Evolutionary conservation across 2,113 vertebrate species (phyloP).

Genomic region (Willisornis vidua): DNA sequence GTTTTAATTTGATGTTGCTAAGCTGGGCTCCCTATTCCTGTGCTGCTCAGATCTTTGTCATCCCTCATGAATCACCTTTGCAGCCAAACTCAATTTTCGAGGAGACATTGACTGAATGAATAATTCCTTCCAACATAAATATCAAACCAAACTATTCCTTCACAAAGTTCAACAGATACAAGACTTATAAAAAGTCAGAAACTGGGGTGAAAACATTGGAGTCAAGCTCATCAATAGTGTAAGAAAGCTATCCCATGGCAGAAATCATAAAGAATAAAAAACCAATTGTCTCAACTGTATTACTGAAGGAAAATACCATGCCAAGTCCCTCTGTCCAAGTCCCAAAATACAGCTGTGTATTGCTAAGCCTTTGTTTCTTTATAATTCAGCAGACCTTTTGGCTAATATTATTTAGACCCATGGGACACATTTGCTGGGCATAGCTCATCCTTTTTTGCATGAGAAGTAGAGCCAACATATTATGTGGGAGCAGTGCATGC

Average conservation of each 20-base stretch:
- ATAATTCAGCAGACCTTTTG: neutral
- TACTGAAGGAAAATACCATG: neutral
- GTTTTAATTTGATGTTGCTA: neutral
- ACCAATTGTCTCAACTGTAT: neutral
- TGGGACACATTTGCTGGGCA: neutral
- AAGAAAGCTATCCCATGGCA: neutral
- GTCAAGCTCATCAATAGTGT: neutral
- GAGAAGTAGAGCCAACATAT: neutral
- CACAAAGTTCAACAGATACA: neutral
- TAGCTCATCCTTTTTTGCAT: neutral
- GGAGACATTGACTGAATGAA: neutral
- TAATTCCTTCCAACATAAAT: neutral
- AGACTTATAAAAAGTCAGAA: neutral
- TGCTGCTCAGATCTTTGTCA: neutral
- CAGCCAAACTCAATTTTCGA: neutral
- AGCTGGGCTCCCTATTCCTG: neutral
- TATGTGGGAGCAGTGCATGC: neutral
- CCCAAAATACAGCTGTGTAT: neutral
- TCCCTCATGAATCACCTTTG: neutral
- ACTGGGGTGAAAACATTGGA: neutral
- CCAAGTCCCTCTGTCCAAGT: neutral
- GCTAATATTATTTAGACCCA: neutral
- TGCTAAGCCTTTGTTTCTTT: neutral
- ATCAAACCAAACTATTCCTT: neutral
- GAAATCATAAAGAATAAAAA: neutral